Percentiles rank a stretch among this genome's conserved stretches.
Evolutionary conservation across 2,113 vertebrate genomes (phyloP).

Genomic region (Cynocephalus volans): DNA sequence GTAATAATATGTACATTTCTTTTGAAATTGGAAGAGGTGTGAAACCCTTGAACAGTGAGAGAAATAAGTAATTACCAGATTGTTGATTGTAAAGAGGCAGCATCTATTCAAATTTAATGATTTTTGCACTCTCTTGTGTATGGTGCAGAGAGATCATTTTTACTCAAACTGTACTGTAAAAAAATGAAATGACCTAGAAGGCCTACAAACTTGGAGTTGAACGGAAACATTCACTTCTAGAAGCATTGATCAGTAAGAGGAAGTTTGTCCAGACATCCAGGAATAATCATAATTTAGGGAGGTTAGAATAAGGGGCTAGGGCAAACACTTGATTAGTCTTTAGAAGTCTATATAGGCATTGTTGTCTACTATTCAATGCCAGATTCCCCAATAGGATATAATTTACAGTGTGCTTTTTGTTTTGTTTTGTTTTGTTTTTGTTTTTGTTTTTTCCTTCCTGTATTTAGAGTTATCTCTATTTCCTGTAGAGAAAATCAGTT

Average conservation of each 20-base stretch:
- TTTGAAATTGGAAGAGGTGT: background rate
- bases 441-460: background rate
- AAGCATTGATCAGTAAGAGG: background rate
- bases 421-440: no score
- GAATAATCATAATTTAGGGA: background rate
- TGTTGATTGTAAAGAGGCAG: background rate
- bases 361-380: background rate
- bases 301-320: background rate
- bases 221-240: background rate
- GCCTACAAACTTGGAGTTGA: background rate
- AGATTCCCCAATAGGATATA: background rate
- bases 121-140: background rate
- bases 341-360: background rate
- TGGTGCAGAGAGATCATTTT: rapidly evolving
- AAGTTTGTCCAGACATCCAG: background rate
- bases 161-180: background rate
- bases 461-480: slow-evolving; percentile 9
- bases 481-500: background rate
- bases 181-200: background rate
- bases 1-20: background rate
- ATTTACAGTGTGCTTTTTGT: background rate
- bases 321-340: background rate
- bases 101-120: background rate
- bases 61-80: background rate
- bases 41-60: background rate